phyloP scores from a whole-genome alignment of 2,888 invertebrate genomes.

The Idaea biselata region DNA sequence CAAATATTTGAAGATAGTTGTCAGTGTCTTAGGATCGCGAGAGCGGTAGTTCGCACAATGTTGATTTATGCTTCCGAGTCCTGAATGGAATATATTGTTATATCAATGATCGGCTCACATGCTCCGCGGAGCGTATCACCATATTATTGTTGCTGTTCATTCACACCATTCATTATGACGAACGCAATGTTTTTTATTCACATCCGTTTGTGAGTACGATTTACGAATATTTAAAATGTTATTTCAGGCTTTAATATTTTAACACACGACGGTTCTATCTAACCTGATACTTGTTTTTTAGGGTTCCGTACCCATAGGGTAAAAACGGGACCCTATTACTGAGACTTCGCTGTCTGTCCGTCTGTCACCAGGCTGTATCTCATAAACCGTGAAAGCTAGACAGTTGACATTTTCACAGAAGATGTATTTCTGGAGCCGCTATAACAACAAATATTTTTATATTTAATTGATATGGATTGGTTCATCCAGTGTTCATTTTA shows the following conservation, averaged over 20 bases:
- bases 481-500: no score
- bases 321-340: no score
- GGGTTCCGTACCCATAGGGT: no score
- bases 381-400: no score
- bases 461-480: no score
- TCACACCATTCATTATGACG: conserved; percentile 49
- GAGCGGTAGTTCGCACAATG: conserved; percentile 50
- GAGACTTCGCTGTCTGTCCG: no score
- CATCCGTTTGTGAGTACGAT: conserved; percentile 26
- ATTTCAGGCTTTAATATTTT: background rate
- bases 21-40: conserved; percentile 26
- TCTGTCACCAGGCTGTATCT: no score
- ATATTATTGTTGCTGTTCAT: conserved; percentile 56
- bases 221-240: background rate
- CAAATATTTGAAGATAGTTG: background rate
- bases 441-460: no score
- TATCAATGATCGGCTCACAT: conserved; percentile 66
- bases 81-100: conserved; percentile 56
- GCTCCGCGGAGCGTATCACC: conserved; percentile 42
- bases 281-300: background rate
- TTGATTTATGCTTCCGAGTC: conserved; percentile 73
- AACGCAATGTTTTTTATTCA: conserved; percentile 38
- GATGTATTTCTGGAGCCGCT: no score
- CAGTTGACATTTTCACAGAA: no score
- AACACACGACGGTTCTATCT: no score